Base-by-base conservation (phyloP, 2,888 invertebrate genomes). In the Caenorhabditis sinica region DNA sequence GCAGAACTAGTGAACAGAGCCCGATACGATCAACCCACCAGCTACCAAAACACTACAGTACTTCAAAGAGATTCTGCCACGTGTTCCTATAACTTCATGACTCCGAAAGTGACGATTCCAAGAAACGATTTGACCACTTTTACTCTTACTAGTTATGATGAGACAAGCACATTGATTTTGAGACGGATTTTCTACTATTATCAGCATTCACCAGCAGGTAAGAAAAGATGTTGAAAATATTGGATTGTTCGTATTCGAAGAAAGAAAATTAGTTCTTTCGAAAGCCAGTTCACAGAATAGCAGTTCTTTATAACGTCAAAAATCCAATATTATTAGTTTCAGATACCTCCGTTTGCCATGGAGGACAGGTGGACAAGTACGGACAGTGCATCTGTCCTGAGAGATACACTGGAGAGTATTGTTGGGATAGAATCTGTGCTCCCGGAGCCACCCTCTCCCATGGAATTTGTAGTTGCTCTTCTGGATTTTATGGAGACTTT, bases 371-470 rank as follows among this genome's bases (percentile, higher is more conserved):
- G 1, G 73, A 85, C 25, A 15, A 23, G 30, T 82, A 53, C 58
- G 82, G 85, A 23, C 43, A 74, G 30, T 85, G 85, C 25, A 30
- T 73, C 20, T 85, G 85, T n/a, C 66, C 76, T 4, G 53, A 43
- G 11, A 43, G 74, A 17, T 82, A 73, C 65, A 82, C 85, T 20
- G 85, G 85, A 43, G 85, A 85, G 49, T 85, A 85, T 49, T 85
- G 85, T 40, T 51, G 68, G 66, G 85, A 85, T 33, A 43, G 81
- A 17, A 56, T 85, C 2, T 76, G 75, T 58, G 75, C 68, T 60
- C 45, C 75, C 11, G 68, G 75, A 8, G 66, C 66, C n/a, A 76
- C 75, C 2, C 58, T 66, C 5, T 76, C 68, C 15, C 53, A 66
- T 28, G 75, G 75, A 28, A 76, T 76, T 23, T 76, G 68, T 43